These are phyloP conservation scores for Lordiphosa mommai DNA, from an alignment of 1,140 invertebrate genomes.

Conservation along the genomic window DNA sequence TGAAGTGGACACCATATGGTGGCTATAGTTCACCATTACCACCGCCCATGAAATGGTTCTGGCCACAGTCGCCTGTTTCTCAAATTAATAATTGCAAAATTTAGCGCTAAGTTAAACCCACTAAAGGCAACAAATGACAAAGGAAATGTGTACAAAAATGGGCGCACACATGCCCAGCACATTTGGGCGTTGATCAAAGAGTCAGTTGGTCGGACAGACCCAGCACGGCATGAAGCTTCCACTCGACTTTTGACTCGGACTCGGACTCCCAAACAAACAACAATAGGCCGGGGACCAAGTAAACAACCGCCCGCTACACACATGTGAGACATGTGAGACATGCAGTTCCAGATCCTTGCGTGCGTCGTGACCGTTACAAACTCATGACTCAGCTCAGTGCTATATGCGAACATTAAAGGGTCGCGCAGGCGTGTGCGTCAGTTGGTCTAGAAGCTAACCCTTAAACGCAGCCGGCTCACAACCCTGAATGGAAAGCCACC, in stretches of 20 bases:
- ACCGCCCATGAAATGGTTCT: constrained; percentile 14
- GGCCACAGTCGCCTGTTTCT: constrained; percentile 44
- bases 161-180: constrained; percentile 48
- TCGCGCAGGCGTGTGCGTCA: constrained; percentile 50
- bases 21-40: background rate
- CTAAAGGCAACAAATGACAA: constrained; percentile 9
- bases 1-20: constrained; percentile 39
- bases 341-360: constrained; percentile 37
- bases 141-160: constrained; percentile 1
- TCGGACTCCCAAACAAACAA: background rate
- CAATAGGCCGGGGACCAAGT: constrained; percentile 8
- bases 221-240: constrained; percentile 54
- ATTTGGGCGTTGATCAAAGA: constrained; percentile 26
- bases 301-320: constrained; percentile 33
- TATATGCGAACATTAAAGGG: constrained; percentile 40
- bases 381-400: constrained; percentile 53
- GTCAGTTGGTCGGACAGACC: constrained; percentile 58
- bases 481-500: constrained; percentile 29
- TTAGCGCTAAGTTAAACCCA: constrained; percentile 51
- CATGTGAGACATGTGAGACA: constrained; percentile 50
- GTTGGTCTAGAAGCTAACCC: constrained; percentile 69
- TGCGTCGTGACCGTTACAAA: constrained; percentile 72
- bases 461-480: constrained; percentile 52
- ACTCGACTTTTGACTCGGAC: constrained; percentile 3
- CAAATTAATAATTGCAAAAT: constrained; percentile 70